A percentile compares a stretch with the other conserved stretches of the same genome.
Conservation (phyloP, 2,113 vertebrate genomes). For the Pteruthius melanotis region DNA sequence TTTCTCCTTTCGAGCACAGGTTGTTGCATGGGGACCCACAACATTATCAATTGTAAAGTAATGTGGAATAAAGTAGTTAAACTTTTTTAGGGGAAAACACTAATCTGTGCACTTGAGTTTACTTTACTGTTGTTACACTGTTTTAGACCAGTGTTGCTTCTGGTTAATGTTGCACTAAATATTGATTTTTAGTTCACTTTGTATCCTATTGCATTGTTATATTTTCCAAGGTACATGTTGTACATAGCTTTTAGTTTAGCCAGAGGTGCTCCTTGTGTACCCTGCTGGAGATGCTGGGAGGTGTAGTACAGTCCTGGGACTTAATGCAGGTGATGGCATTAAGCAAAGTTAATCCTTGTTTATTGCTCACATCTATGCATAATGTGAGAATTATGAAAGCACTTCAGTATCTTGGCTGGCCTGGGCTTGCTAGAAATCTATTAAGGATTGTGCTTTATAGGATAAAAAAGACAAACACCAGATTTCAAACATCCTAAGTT, state of each 20-base stretch:
- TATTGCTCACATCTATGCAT: neutral
- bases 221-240: accelerated
- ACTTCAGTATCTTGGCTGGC: neutral
- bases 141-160: neutral
- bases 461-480: neutral
- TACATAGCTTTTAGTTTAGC: neutral
- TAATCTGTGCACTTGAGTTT: neutral
- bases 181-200: neutral
- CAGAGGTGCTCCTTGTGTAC: neutral
- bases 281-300: neutral
- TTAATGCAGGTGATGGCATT: neutral
- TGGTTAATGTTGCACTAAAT: neutral
- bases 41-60: neutral
- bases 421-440: neutral
- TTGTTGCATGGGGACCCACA: neutral
- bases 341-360: neutral
- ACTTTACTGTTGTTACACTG: neutral
- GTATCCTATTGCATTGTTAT: neutral
- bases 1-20: neutral
- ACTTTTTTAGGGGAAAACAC: neutral
- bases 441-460: neutral
- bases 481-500: neutral
- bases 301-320: neutral
- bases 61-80: neutral
- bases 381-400: neutral